phyloP scores from a whole-genome alignment of 2,888 invertebrate species.

The Zhengitettix transpicula region DNA sequence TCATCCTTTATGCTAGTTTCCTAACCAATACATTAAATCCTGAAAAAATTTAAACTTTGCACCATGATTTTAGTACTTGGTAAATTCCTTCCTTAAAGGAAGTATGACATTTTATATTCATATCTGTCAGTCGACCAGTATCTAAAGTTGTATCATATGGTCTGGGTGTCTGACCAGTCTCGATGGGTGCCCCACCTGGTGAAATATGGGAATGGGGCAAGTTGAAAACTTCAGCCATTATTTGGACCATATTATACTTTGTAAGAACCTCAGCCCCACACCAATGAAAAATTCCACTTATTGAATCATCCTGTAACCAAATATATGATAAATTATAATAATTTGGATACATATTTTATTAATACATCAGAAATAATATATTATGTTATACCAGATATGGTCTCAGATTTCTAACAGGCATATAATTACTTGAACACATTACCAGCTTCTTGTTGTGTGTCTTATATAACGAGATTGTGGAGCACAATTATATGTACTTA shows the following conservation, averaged over 20 bases:
- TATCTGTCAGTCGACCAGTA: constrained; percentile 19
- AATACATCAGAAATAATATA: no score
- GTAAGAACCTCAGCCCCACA: constrained; percentile 30
- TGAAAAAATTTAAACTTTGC: neutral
- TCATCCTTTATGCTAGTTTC: neutral
- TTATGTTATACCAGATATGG: no score
- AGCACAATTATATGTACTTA: no score
- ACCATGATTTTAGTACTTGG: constrained; percentile 14
- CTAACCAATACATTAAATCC: constrained; percentile 6
- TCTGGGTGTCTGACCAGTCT: constrained; percentile 17
- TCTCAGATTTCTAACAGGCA: no score
- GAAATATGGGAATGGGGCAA: constrained; percentile 24
- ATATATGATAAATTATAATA: no score
- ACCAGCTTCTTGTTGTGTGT: no score
- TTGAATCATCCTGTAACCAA: constrained; percentile 11
- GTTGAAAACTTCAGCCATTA: constrained; percentile 26
- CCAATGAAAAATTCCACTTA: constrained; percentile 31
- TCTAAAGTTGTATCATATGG: constrained; percentile 27
- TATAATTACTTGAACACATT: no score
- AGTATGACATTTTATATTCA: constrained; percentile 23
- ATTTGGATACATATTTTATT: no score
- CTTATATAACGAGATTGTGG: no score
- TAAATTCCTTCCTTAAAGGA: constrained; percentile 23
- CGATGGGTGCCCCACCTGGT: constrained; percentile 19
- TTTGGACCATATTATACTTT: constrained; percentile 30